Conservation (phyloP, 2,888 invertebrate species). For the Epicampocera succincta region DNA sequence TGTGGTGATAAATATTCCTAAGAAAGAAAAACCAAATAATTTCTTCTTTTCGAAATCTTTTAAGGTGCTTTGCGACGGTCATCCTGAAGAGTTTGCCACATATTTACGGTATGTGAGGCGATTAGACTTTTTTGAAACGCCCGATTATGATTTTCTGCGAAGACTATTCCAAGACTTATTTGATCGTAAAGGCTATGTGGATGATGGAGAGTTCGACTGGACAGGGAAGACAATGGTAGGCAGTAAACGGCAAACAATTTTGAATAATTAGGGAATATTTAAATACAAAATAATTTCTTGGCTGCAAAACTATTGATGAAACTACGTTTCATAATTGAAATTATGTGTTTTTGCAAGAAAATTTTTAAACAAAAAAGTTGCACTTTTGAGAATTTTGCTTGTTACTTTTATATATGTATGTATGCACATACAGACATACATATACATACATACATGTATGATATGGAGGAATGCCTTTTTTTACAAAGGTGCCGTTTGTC, state of each 20-base stretch:
- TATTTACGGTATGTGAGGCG: slow-evolving; percentile 98
- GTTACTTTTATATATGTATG: slow-evolving; percentile 10
- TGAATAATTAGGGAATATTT: not conserved
- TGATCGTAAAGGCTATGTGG: slow-evolving; percentile 92
- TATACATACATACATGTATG: too few species aligned
- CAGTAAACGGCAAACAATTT: slow-evolving; percentile 66
- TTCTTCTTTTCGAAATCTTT: slow-evolving; percentile 38
- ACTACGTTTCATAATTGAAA: slow-evolving; percentile 9
- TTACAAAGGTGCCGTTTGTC: slow-evolving; percentile 35
- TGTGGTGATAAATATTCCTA: too few species aligned
- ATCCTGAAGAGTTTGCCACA: slow-evolving; percentile 98
- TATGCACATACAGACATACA: too few species aligned
- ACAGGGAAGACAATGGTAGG: slow-evolving; percentile 91
- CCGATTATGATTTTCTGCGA: slow-evolving; percentile 99
- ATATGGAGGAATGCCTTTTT: slow-evolving; percentile 27
- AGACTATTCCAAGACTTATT: slow-evolving; percentile 96
- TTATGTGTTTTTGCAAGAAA: slow-evolving; percentile 27
- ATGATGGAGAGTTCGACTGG: slow-evolving; percentile 98
- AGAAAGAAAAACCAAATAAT: too few species aligned
- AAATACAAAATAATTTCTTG: not conserved
- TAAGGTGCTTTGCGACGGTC: slow-evolving; percentile 90
- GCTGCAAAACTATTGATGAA: slow-evolving; percentile 3
- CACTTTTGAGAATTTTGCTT: slow-evolving; percentile 23
- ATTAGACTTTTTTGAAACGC: slow-evolving; percentile 99
- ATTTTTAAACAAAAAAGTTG: slow-evolving; percentile 10